Base-by-base conservation (phyloP, 2,888 invertebrate genomes). In the Dynastes grantii region DNA sequence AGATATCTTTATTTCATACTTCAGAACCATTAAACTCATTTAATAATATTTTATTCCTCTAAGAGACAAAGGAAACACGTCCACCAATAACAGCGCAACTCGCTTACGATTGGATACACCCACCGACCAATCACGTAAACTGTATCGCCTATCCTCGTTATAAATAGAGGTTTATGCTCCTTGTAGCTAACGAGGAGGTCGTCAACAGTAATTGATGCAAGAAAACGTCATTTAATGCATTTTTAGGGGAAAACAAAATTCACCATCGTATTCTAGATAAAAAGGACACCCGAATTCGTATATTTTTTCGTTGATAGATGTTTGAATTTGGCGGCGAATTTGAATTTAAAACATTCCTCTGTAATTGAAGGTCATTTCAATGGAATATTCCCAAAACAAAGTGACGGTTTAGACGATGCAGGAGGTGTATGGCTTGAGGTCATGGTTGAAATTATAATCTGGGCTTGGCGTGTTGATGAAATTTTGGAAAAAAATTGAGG, bases 121-220 rank as follows among this genome's bases (percentile, higher is more conserved):
- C 9, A 13, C 40, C 58, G 27, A 5, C 73, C 73, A 73, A 73
- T 73, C 11, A 45, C 45, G 22, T 37, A 6, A 8, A 16, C 40
- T 2, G 2, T 22, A 22, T 37, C 22, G 9, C 13, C 58, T 27
- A 40, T 32, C 73, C 73, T 73, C 51, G 32, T 51, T 58, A 58
- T 11, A 5, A 3, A 32, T 11, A 40, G 58, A 73, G 73, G 58
- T 73, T 58, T 58, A 58, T 58, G 73, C 73, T 73, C 73, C 73
- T 73, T 58, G 73, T 61, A 73, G 58, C 58, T 58, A 73, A 40
- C 58, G 58, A 73, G 73, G 73, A 73, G 73, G 73, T 73, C 73
- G 51, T 37, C 16, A 22, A 27, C 11, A 5, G n/a, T 68, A 27
- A 51, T 51, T 68, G 49, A 68, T 51, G 29, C 13, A n/a, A 13